A percentile compares a stretch with the other conserved stretches of the same genome.
phyloP scores from a whole-genome alignment of 2,888 invertebrate species.

The Dolichopus griseipennis region DNA sequence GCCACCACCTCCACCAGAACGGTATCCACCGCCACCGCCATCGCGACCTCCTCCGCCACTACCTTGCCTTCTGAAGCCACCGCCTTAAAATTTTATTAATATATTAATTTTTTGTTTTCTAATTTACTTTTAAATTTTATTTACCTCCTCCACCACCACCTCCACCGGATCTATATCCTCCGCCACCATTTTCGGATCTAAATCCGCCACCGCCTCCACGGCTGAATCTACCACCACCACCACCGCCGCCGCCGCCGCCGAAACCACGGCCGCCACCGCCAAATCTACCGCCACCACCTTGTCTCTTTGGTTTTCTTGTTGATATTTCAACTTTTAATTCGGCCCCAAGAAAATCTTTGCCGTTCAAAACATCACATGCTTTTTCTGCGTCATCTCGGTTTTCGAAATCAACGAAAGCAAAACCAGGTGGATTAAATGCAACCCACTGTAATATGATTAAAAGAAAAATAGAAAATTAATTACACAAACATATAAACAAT shows the following conservation, averaged over 20 bases:
- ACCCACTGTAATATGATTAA: slow-evolving; percentile 49
- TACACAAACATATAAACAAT: too few species aligned
- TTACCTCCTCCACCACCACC: slow-evolving; percentile 24
- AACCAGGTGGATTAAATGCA: slow-evolving; percentile 88
- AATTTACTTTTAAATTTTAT: slow-evolving; percentile 13
- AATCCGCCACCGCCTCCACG: slow-evolving; percentile 45
- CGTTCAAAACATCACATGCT: slow-evolving; percentile 76
- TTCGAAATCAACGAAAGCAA: slow-evolving; percentile 88
- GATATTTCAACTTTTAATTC: slow-evolving; percentile 83
- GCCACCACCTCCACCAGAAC: slow-evolving; percentile 24
- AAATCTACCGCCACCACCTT: slow-evolving; percentile 45
- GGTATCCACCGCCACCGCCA: slow-evolving; percentile 17
- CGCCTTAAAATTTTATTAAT: slow-evolving; percentile 28
- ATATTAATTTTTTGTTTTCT: slow-evolving; percentile 25
- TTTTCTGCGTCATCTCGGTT: slow-evolving; percentile 81
- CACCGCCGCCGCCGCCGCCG: slow-evolving; percentile 49
- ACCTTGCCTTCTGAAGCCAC: slow-evolving; percentile 27
- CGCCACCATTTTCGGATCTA: slow-evolving; percentile 42
- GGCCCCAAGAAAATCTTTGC: slow-evolving; percentile 77
- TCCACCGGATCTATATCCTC: slow-evolving; percentile 23
- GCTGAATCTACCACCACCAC: slow-evolving; percentile 44
- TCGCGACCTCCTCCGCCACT: slow-evolving; percentile 24
- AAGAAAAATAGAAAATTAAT: too few species aligned
- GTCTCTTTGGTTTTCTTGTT: slow-evolving; percentile 63
- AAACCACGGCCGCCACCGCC: slow-evolving; percentile 45